Percentiles rank a stretch among this genome's conserved stretches.
These are phyloP conservation scores for Biston stratarius DNA, from an alignment of 2,888 invertebrate species.

Conservation along the genomic window DNA sequence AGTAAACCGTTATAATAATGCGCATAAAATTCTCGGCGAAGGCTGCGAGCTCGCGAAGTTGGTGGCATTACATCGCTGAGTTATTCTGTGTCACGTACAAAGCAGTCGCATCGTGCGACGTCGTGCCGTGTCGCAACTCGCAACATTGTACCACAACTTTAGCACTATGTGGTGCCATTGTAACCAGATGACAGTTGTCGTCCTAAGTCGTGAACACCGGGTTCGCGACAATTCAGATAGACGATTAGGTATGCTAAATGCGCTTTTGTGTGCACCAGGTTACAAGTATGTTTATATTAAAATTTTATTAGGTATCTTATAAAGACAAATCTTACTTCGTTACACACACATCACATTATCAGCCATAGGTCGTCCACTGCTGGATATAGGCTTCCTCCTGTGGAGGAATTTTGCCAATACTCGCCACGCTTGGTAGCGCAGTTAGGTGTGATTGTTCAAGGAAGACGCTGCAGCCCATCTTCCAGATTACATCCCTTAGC, in stretches of 20 bases:
- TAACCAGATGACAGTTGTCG: constrained; percentile 41
- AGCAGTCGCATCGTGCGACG: constrained; percentile 48
- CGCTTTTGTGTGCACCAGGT: constrained; percentile 30
- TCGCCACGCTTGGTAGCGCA: too few species aligned
- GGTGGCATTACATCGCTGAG: constrained; percentile 67
- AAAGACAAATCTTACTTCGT: background rate
- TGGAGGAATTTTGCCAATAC: too few species aligned
- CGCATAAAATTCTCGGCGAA: constrained; percentile 73
- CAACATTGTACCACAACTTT: constrained; percentile 33
- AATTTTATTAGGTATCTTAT: background rate
- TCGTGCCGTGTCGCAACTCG: constrained; percentile 34
- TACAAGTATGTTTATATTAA: background rate
- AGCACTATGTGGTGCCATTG: constrained; percentile 32
- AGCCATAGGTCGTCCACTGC: too few species aligned
- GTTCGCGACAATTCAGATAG: constrained; percentile 35
- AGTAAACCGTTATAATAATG: constrained; percentile 72
- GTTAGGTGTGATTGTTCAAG: too few species aligned
- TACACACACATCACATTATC: background rate
- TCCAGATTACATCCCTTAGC: too few species aligned
- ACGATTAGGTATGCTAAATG: constrained; percentile 41
- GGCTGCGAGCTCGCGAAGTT: constrained; percentile 69
- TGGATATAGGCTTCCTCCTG: too few species aligned
- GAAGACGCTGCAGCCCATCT: too few species aligned
- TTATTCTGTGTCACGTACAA: constrained; percentile 77
- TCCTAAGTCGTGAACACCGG: constrained; percentile 26